Percentiles rank a stretch among this genome's conserved stretches.
Conservation (phyloP, 2,797 vertebrate species). For the Sorex maritimensis region DNA sequence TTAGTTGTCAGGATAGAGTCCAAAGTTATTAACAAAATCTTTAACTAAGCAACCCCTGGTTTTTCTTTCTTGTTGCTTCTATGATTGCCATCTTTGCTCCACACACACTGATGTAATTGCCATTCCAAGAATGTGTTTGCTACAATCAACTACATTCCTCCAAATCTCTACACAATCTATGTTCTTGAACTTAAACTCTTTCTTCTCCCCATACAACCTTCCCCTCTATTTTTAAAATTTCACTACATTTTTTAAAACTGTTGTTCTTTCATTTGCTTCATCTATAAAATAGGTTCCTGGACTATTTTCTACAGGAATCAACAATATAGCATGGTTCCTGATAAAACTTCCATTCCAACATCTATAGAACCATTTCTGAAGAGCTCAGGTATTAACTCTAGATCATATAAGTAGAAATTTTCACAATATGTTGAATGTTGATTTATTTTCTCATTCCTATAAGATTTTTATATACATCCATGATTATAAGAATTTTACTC, state of each 20-base stretch:
- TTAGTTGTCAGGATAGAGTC: constrained; percentile 11
- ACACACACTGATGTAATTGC: background rate
- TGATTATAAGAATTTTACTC: background rate
- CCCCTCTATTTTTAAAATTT: background rate
- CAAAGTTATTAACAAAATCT: background rate
- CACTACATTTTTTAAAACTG: background rate
- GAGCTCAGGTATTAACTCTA: background rate
- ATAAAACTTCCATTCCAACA: background rate
- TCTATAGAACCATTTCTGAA: background rate
- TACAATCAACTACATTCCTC: background rate
- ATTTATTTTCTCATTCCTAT: background rate
- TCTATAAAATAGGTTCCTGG: too few species aligned
- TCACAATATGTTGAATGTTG: background rate
- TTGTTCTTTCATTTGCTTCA: background rate
- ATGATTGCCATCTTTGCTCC: constrained; percentile 23
- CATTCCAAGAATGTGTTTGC: background rate
- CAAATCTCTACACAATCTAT: background rate
- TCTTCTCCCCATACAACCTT: background rate
- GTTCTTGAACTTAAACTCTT: background rate
- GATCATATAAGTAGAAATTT: background rate
- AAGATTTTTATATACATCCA: constrained; percentile 17
- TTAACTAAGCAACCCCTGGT: background rate
- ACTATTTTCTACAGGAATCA: background rate
- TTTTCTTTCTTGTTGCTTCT: background rate
- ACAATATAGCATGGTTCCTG: background rate